Percentiles rank a stretch among this genome's conserved stretches.
phyloP scores from a whole-genome alignment of 2,888 invertebrate species.

The Timandra comae region DNA sequence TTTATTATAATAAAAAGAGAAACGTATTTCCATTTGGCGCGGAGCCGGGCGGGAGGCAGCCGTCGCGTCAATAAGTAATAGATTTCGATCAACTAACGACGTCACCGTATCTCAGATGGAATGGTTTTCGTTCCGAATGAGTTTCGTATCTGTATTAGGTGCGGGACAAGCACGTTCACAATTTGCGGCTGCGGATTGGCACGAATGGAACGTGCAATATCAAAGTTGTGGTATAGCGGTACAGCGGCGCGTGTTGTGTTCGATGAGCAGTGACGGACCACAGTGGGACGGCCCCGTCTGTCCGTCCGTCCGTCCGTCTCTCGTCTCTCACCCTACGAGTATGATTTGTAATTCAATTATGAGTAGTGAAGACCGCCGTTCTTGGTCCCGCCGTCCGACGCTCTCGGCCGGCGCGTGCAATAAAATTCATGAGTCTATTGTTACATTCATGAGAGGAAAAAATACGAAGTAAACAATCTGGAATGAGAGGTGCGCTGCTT shows the following conservation, averaged over 20 bases:
- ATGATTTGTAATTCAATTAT: constrained; percentile 42
- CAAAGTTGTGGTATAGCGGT: constrained; percentile 33
- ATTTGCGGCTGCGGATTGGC: constrained; percentile 50
- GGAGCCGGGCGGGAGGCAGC: constrained; percentile 15
- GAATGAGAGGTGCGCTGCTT: constrained; percentile 13
- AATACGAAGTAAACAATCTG: constrained; percentile 27
- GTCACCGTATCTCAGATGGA: constrained; percentile 17
- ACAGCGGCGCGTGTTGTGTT: constrained; percentile 32
- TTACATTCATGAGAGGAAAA: constrained; percentile 45
- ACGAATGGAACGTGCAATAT: constrained; percentile 46
- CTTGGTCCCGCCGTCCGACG: constrained; percentile 18
- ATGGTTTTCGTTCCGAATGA: constrained; percentile 22
- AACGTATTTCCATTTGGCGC: constrained; percentile 22
- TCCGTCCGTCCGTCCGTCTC: no score
- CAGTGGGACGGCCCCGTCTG: no score
- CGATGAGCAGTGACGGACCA: constrained; percentile 29
- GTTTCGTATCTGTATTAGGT: constrained; percentile 35
- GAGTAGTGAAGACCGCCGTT: constrained; percentile 30
- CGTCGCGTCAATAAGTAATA: constrained; percentile 24
- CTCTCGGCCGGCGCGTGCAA: constrained; percentile 25
- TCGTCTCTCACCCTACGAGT: constrained; percentile 8
- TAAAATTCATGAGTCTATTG: constrained; percentile 49
- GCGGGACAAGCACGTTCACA: constrained; percentile 45
- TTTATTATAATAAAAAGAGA: constrained; percentile 13
- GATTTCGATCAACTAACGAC: constrained; percentile 25